phyloP scores from a whole-genome alignment of 92 coral and sea anemone genomes.

The Muricea muricata region DNA sequence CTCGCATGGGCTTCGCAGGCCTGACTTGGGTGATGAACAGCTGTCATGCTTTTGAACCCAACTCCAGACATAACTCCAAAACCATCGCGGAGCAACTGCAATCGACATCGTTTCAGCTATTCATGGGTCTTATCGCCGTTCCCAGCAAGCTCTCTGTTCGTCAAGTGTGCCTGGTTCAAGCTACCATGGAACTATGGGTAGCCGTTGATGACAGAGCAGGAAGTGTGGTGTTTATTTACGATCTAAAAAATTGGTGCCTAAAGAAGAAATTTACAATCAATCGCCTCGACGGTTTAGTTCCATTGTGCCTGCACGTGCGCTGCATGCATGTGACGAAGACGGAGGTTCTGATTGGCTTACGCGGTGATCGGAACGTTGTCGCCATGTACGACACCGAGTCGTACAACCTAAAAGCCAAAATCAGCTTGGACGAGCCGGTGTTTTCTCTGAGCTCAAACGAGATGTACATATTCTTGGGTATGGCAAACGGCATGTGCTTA shows the following conservation, averaged over 20 bases:
- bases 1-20: slow-evolving; percentile 82
- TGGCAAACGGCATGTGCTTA: slow-evolving; percentile 77
- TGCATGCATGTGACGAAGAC: slow-evolving; percentile 69
- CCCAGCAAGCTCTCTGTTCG: slow-evolving; percentile 86
- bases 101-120: slow-evolving; percentile 85
- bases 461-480: slow-evolving; percentile 79
- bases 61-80: slow-evolving; percentile 70
- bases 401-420: slow-evolving; percentile 64
- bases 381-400: slow-evolving; percentile 58
- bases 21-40: slow-evolving; percentile 89
- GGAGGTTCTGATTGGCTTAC: slow-evolving; percentile 73
- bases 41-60: slow-evolving; percentile 81
- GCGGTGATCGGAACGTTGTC: slow-evolving; percentile 65
- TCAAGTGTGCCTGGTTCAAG: slow-evolving; percentile 78
- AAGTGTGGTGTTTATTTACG: slow-evolving; percentile 77
- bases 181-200: slow-evolving; percentile 78
- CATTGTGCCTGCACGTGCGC: slow-evolving; percentile 75
- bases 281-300: background rate
- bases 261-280: slow-evolving; percentile 76
- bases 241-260: slow-evolving; percentile 65
- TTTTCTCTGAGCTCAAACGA: slow-evolving; percentile 80
- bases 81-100: slow-evolving; percentile 81
- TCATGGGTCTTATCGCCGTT: slow-evolving; percentile 76
- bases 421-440: slow-evolving; percentile 71
- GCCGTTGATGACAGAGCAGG: slow-evolving; percentile 78